Base-by-base conservation (phyloP, 2,797 vertebrate species). In the Ciconia nigra region DNA sequence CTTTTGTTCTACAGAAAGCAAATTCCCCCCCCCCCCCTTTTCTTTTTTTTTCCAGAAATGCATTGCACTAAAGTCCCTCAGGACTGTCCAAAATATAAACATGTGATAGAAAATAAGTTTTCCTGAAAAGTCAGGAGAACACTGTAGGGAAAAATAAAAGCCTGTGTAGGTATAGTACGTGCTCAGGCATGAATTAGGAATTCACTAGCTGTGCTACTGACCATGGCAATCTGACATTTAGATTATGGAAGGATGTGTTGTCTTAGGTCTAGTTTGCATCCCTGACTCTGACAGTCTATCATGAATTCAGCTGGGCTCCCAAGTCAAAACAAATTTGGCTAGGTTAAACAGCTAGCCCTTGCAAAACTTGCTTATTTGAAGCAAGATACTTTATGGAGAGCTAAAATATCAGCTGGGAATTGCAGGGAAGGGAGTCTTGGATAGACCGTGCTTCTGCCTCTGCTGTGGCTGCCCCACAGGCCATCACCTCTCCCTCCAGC, bases 1-100 rank as follows among this genome's bases (percentile, higher is more conserved):
- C 10, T 63, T 66, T 41, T 47, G 15, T 49, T 19, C 11, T 66
- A 24, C 15, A 67, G 47, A 70, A 83, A 58, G 61, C 1, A 47
- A n/a, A 29, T n/a, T 10, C 3, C 9, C 10, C 5, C 9, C 12
- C 5, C 13, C 5, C 5, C 2, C 3, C 1, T 4, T 22, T 44
- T 3, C 6, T 26, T 55, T 62, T 58, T 11, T 26, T 35, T 37
- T 4, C 2, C 4, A 15, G 24, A 59, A 66, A 73, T 35, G 1
- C 2, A 11, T 9, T 79, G 7, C 8, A 59, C 15, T 28, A 59
- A 61, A 65, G 46, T 79, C 8, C 22, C 9, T 61, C 13, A 79
- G 33, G 39, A 13, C 33, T 44, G 21, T 49, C 24, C 2, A 20
- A 77, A 44, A 69, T 52, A 47, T 4, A 69, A 73, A 4, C 5